Evolutionary conservation across 2,113 vertebrate species (phyloP).

Genomic region (Phyllostomus discolor): DNA sequence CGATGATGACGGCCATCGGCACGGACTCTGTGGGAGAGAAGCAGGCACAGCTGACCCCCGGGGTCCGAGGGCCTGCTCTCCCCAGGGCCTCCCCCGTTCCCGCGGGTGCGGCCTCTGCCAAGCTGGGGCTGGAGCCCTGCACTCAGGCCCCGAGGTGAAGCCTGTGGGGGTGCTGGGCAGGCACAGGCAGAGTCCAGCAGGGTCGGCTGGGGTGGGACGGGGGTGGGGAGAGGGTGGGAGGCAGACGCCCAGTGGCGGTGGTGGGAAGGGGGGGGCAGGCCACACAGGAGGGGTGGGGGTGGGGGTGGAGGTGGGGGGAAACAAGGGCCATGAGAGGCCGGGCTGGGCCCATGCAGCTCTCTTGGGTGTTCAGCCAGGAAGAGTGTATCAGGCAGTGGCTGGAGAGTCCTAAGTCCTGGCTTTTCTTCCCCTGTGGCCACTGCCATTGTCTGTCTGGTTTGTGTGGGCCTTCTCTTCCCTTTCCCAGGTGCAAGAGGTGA

Average conservation of each 20-base stretch:
- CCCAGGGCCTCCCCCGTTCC: not conserved
- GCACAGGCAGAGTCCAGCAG: not conserved
- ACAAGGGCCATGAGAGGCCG: not conserved
- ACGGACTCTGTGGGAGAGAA: slow-evolving; percentile 90
- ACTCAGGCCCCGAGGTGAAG: not conserved
- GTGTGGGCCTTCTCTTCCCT: not conserved
- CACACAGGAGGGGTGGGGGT: not conserved
- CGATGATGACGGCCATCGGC: slow-evolving; percentile 97
- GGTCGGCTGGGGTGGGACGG: not conserved
- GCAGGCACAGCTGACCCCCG: not conserved
- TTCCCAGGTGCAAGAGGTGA: not conserved
- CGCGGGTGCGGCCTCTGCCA: not conserved
- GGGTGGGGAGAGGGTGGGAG: not conserved
- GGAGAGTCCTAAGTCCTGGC: not conserved
- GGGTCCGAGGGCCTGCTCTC: fast-evolving
- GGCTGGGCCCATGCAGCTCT: not conserved
- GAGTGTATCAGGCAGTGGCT: not conserved
- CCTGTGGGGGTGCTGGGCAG: not conserved
- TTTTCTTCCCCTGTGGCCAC: not conserved
- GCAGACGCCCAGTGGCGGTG: not conserved
- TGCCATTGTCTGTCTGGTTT: not conserved
- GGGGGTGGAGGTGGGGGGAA: not conserved
- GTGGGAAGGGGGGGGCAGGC: not conserved
- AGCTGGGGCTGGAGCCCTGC: not conserved
- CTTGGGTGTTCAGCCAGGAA: not conserved